Percentiles rank a stretch among this genome's conserved stretches.
These are phyloP conservation scores for Watersipora subatra DNA, from an alignment of 1,140 invertebrate species.

Conservation along the genomic window DNA sequence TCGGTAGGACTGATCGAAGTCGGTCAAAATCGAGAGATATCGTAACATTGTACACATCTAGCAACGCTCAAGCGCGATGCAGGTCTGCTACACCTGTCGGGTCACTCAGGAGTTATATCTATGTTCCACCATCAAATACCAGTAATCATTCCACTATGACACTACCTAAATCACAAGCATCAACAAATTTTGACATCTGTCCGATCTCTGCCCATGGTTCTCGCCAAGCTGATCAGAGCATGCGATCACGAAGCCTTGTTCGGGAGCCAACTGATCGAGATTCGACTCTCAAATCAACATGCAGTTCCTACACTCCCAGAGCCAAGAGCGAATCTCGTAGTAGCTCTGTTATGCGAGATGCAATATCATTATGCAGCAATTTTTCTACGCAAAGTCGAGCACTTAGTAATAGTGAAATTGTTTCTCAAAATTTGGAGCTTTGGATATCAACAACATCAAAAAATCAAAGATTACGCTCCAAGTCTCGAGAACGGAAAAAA, in stretches of 20 bases:
- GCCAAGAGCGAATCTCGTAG: not conserved
- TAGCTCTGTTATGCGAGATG: no score
- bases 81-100: not conserved
- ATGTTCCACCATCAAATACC: not conserved
- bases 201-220: no score
- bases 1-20: not conserved
- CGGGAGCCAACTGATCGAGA: no score
- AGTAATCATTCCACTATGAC: no score
- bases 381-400: not conserved
- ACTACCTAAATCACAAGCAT: no score
- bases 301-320: no score
- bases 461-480: not conserved
- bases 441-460: not conserved
- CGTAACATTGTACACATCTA: not conserved
- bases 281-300: no score
- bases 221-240: no score
- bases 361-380: not conserved
- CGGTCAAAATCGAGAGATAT: not conserved
- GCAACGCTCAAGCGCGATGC: not conserved
- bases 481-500: not conserved
- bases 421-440: not conserved
- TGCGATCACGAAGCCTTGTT: no score
- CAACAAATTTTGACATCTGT: no score
- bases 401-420: not conserved
- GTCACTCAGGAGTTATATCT: not conserved